phyloP scores from a whole-genome alignment of 2,113 vertebrate genomes.

The Phrynosoma blainvillii region DNA sequence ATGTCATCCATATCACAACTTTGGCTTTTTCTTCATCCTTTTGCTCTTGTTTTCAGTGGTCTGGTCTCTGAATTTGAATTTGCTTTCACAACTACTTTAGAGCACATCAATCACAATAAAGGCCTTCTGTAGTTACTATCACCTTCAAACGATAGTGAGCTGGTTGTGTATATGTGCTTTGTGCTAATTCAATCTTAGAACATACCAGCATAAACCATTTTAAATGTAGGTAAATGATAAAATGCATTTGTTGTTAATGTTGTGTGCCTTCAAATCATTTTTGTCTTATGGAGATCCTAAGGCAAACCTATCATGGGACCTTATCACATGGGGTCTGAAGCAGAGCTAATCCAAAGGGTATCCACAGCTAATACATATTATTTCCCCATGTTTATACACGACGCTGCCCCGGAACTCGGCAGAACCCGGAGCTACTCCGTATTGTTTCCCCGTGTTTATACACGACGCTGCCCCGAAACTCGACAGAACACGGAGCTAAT shows the following conservation, averaged over 20 bases:
- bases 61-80: neutral
- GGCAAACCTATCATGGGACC: no score
- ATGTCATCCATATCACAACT: neutral
- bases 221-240: neutral
- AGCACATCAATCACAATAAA: neutral
- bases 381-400: no score
- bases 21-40: neutral
- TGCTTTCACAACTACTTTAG: neutral
- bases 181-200: neutral
- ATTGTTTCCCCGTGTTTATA: no score
- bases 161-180: neutral
- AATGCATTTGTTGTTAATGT: neutral
- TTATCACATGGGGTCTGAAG: no score
- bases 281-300: no score
- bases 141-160: neutral
- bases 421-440: no score
- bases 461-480: no score
- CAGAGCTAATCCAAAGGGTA: no score
- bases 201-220: neutral
- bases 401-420: no score
- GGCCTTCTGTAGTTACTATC: neutral
- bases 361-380: no score
- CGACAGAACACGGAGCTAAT: no score
- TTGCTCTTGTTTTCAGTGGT: neutral
- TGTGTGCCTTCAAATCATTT: no score